Evolutionary conservation across 1,140 invertebrate genomes (phyloP).

Genomic region (Tenebrio molitor): DNA sequence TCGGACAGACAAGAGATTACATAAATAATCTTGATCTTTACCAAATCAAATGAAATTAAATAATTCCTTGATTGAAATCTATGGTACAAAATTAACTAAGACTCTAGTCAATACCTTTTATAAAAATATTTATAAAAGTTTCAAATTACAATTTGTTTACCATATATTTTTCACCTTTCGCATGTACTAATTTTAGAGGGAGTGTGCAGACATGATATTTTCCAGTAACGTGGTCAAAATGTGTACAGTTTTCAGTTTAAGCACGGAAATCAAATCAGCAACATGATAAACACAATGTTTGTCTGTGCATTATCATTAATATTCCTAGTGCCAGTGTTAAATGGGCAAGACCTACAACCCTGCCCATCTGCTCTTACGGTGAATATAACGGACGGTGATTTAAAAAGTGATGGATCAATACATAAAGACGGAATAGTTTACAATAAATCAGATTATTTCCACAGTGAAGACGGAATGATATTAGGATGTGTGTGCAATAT

Average conservation of each 20-base stretch:
- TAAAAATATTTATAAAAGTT: too few relatives aligned
- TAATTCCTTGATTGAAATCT: too few relatives aligned
- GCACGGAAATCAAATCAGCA: constrained; percentile 5
- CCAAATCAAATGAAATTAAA: too few relatives aligned
- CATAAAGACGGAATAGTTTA: constrained; percentile 5
- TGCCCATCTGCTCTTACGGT: background rate
- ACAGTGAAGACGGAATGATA: too few relatives aligned
- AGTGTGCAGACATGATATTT: constrained; percentile 15
- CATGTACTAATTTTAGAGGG: constrained; percentile 17
- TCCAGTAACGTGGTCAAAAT: constrained; percentile 35
- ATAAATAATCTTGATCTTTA: too few relatives aligned
- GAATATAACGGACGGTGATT: background rate
- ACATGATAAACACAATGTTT: constrained; percentile 12
- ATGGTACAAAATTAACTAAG: too few relatives aligned
- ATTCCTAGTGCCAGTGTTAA: constrained; percentile 4
- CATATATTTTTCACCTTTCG: constrained; percentile 8
- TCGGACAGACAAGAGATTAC: too few relatives aligned
- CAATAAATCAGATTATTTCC: background rate
- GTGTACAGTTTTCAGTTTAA: background rate
- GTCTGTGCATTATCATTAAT: constrained; percentile 5
- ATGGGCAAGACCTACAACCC: background rate
- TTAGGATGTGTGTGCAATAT: constrained; percentile 5
- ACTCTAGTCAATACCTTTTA: too few relatives aligned
- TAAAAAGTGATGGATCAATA: background rate
- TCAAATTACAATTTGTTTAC: background rate